These are phyloP conservation scores for Sphinx pinastri DNA, from an alignment of 2,888 invertebrate genomes.

Conservation along the genomic window DNA sequence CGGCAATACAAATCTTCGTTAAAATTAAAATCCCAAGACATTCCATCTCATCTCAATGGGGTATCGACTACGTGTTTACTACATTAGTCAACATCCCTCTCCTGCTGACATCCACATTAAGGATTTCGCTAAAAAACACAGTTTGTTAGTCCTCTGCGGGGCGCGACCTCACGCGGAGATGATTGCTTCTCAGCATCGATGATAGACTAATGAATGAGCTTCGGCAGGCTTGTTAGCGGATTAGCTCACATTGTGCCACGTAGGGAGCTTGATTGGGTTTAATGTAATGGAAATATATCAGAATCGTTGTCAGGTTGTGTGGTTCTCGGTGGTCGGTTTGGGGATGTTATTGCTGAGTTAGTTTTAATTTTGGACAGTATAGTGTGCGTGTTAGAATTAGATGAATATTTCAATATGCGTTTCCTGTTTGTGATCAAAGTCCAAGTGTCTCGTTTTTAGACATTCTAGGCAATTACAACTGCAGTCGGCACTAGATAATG, in stretches of 20 bases:
- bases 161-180: conserved; percentile 43
- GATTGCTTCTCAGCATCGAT: conserved; percentile 36
- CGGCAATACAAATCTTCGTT: no score
- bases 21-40: no score
- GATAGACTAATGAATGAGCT: conserved; percentile 12
- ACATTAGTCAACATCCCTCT: background rate
- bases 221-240: conserved; percentile 7
- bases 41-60: no score
- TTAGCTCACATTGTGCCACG: conserved; percentile 1
- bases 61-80: background rate
- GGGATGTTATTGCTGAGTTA: no score
- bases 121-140: background rate
- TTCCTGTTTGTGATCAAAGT: no score
- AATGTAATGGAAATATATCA: background rate
- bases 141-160: conserved; percentile 36
- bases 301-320: background rate
- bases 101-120: background rate
- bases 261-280: background rate
- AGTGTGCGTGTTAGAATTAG: no score
- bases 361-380: no score
- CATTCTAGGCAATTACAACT: no score
- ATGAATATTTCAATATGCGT: no score
- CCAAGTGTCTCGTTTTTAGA: no score
- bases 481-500: no score
- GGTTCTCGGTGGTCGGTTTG: no score